phyloP scores from a whole-genome alignment of 2,113 vertebrate species.

The Ageneiosus marmoratus region DNA sequence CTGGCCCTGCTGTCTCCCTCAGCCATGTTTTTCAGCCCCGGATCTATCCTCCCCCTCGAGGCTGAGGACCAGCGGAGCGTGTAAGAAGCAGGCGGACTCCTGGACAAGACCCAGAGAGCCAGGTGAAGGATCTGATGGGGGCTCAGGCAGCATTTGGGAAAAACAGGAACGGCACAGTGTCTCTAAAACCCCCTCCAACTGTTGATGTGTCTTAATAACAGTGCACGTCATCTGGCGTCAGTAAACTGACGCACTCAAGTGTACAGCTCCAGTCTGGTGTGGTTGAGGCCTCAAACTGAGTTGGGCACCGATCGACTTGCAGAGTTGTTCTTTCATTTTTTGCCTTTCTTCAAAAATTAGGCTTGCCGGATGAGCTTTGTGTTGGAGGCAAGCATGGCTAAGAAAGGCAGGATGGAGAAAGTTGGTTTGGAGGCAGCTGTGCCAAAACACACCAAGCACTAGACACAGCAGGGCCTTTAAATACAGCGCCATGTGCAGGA shows the following conservation, averaged over 20 bases:
- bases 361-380: conserved; percentile 36
- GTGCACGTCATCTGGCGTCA: conserved; percentile 75
- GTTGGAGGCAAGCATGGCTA: neutral
- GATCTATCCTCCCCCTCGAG: conserved; percentile 12
- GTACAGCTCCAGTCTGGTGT: conserved; percentile 76
- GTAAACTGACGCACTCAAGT: conserved; percentile 72
- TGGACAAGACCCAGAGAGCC: conserved; percentile 45
- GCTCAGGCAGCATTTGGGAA: conserved; percentile 28
- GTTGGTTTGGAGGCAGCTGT: conserved; percentile 20
- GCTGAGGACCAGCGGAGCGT: conserved; percentile 55
- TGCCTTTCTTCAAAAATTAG: conserved; percentile 66
- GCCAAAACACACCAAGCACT: conserved; percentile 8
- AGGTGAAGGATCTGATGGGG: conserved; percentile 47
- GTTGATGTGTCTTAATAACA: conserved; percentile 69
- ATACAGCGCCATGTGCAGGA: neutral
- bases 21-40: conserved; percentile 62
- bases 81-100: conserved; percentile 29
- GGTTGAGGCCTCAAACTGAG: conserved; percentile 55
- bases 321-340: conserved; percentile 38
- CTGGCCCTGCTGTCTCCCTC: conserved; percentile 73
- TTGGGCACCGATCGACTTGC: conserved; percentile 51
- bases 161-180: conserved; percentile 19
- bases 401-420: conserved; percentile 22
- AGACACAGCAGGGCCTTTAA: conserved; percentile 13
- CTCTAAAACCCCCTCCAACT: conserved; percentile 62